Base-by-base conservation (phyloP, 2,113 vertebrate genomes). In the Lampris megalopsis region DNA sequence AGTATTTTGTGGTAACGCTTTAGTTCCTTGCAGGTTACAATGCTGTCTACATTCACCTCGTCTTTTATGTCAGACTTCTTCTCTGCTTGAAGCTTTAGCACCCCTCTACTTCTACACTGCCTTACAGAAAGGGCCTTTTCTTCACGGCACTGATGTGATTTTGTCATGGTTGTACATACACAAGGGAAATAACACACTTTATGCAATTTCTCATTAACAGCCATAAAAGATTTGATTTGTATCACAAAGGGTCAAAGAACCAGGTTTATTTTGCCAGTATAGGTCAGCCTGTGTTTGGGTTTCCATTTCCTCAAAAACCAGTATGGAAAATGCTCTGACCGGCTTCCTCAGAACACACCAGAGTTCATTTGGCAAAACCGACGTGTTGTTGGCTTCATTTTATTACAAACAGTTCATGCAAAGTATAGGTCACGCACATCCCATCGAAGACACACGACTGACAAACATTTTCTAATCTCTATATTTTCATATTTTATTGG, bases 371-470 rank as follows among this genome's bases (percentile, higher is more conserved):
- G 63, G 76, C 73, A 82, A 81, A 80, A 63, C 67, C 48, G 71
- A 82, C 79, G 73, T 56, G 68, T 71, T 49, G 68, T 24, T 70
- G 7, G 2, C 36, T 70, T 38, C 38, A 47, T 35, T 86, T 82
- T 77, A 80, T 89, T 73, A 84, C 38, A 61, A 61, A 47, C 42
- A 84, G 59, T 80, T 69, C 88, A 92, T 91, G 91, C 90, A 90
- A 63, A 48, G 48, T 79, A 72, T 57, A 75, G 80, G 79, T 86
- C 72, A 75, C 79, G 80, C 80, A 88, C 37, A 77, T 79, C 73
- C 75, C 65, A 77, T 70, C 41, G 74, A 79, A 85, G 40, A 77
- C 77, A 57, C 61, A 69, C 71, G 82, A 82, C 72, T 75, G 82
- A 82, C 84, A 69, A 78, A 81, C 75, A 84, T 59, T 1, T 69